phyloP scores from a whole-genome alignment of 2,797 vertebrate species.

The Sebastiscus albofasciatus region DNA sequence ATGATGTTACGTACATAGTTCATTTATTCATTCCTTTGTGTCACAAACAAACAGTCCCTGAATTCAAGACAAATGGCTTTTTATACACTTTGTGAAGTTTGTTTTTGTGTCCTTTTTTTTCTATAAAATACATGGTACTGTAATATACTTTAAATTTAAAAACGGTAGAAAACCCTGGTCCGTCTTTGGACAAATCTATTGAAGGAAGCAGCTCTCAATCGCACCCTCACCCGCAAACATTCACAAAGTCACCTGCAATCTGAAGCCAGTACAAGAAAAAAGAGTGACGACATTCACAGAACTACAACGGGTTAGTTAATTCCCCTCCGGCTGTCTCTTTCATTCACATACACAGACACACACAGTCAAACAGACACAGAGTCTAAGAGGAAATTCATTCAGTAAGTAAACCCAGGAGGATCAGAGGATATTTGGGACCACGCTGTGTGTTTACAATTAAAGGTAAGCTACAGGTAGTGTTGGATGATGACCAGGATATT shows the following conservation, averaged over 20 bases:
- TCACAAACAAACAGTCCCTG: conserved; percentile 82
- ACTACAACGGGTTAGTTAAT: not conserved
- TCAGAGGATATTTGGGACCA: conserved; percentile 26
- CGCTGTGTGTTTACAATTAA: conserved; percentile 34
- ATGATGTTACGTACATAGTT: conserved; percentile 51
- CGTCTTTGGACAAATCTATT: conserved; percentile 55
- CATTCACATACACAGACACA: conserved; percentile 10
- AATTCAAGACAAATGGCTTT: conserved; percentile 80
- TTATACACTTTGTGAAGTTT: conserved; percentile 64
- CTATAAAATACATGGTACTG: conserved; percentile 68
- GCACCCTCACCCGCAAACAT: not conserved
- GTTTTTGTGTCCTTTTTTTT: conserved; percentile 63
- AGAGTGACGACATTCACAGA: conserved; percentile 35
- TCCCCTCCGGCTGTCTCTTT: not conserved
- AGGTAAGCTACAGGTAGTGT: conserved; percentile 31
- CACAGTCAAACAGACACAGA: conserved; percentile 9
- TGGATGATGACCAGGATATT: conserved; percentile 1
- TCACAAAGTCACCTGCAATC: conserved; percentile 5
- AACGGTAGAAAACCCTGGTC: conserved; percentile 78
- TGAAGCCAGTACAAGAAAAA: conserved; percentile 28
- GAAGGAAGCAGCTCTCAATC: conserved; percentile 46
- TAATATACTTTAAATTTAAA: conserved; percentile 71
- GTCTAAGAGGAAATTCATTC: conserved; percentile 22
- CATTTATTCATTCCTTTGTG: conserved; percentile 78
- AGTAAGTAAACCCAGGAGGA: conserved; percentile 26